Conservation (phyloP, 2,113 vertebrate genomes). For the Oncorhynchus mykiss region DNA sequence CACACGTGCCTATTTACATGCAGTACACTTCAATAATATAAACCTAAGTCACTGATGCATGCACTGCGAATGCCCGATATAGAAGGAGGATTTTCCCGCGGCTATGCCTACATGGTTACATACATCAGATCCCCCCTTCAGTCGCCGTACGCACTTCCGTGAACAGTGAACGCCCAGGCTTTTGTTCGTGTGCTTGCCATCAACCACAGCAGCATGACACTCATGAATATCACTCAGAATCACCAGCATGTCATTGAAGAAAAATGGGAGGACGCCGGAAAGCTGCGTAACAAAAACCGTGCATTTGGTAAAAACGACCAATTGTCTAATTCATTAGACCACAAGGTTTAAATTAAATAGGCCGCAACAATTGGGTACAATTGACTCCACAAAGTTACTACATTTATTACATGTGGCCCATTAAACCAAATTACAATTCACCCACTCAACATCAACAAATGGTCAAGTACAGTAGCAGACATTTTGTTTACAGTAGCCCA, state of each 20-base stretch:
- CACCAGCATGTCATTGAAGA: slow-evolving; percentile 41
- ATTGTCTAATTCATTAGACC: neutral
- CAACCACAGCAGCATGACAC: slow-evolving; percentile 29
- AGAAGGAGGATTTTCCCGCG: slow-evolving; percentile 64
- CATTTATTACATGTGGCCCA: neutral
- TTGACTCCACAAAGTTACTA: neutral
- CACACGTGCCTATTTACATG: slow-evolving; percentile 41
- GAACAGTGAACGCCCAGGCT: slow-evolving; percentile 12
- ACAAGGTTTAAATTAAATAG: neutral
- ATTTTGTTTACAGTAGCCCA: neutral
- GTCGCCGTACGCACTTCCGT: neutral
- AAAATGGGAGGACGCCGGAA: neutral
- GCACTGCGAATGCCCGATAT: slow-evolving; percentile 69
- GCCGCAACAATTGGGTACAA: too few relatives aligned
- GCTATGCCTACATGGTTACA: slow-evolving; percentile 28
- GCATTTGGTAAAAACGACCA: neutral
- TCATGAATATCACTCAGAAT: slow-evolving; percentile 49
- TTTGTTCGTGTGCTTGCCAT: slow-evolving; percentile 26
- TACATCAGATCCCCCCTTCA: slow-evolving; percentile 22
- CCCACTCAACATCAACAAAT: neutral
- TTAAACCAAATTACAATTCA: neutral
- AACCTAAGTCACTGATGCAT: slow-evolving; percentile 64
- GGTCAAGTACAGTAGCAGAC: neutral
- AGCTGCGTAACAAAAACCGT: neutral
- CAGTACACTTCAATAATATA: slow-evolving; percentile 49